phyloP scores from a whole-genome alignment of 2,113 vertebrate genomes.

The Microcebus ravelobensis region DNA sequence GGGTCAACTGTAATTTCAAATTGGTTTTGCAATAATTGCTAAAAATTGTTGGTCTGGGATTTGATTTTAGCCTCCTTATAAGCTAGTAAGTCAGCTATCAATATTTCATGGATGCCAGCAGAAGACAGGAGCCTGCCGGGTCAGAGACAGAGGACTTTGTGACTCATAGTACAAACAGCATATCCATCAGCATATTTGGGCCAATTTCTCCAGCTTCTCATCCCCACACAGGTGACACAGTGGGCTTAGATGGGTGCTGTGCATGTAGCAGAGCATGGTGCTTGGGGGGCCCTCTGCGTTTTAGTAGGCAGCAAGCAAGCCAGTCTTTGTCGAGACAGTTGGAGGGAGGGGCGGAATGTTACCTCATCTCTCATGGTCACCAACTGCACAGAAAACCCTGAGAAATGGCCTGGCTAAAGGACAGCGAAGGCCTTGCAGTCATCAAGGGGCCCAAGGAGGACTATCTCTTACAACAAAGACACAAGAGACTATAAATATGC shows the following conservation, averaged over 20 bases:
- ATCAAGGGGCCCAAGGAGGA: background rate
- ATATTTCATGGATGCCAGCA: background rate
- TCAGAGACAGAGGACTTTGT: background rate
- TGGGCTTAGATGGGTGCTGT: fast-evolving
- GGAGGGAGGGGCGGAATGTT: fast-evolving
- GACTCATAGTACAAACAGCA: background rate
- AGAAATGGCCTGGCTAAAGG: background rate
- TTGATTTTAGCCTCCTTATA: background rate
- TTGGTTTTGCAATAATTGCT: background rate
- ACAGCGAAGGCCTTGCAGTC: background rate
- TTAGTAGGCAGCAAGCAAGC: background rate
- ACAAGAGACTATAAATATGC: background rate
- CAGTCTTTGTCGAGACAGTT: background rate
- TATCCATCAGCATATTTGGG: background rate
- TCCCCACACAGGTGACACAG: background rate
- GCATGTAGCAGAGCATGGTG: background rate
- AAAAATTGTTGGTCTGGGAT: background rate
- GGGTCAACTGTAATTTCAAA: background rate
- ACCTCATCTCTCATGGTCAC: background rate
- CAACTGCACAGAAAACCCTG: background rate
- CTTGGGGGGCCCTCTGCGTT: background rate
- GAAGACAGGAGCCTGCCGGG: background rate
- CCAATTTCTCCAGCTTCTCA: background rate
- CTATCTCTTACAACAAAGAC: background rate
- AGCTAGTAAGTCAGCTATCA: background rate